Evolutionary conservation across 2,888 invertebrate genomes (phyloP), one percentile per base, ranked within the genome.

Genomic region (Cetonia aurata): DNA sequence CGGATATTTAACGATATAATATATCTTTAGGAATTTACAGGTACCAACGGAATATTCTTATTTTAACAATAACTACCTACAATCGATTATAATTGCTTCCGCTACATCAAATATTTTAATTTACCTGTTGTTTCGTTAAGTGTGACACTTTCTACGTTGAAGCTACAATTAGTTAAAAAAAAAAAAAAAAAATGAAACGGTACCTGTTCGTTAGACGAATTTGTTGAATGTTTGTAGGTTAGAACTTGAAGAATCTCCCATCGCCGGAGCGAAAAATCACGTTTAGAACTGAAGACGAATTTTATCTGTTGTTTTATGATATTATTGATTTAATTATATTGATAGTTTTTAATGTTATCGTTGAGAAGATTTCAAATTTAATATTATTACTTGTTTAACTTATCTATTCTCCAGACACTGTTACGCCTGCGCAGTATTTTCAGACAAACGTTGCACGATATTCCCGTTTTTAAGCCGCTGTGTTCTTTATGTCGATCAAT

Each of bases 281-380:
- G 44, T 46, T 67, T 56, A 56, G 31, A 48, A 56, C n/a, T 67
- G 44, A 53, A 44, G 56, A 44, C 25, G 46, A 67, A 56, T 67
- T 67, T 67, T 67, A 55, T 67, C 55, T 67, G 55, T 67, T 53
- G 46, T 55, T 67, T 67, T 57, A 44, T 44, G 31, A 41, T 67
- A 56, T 56, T 57, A 57, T 67, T 67, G 50, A 60, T 41, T 50
- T 37, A 37, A 52, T 65, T 52, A 65, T 65, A 65, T 65, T 65
- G 17, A 37, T 65, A 65, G 62, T n/a, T 65, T 65, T 65, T 50
- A 65, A 50, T 65, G 62, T 50, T 65, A 65, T 65, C 62, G 62
- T 65, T 65, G 50, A 65, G 50, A 65, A 50, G 15, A 65, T 50
- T n/a, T 62, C 33, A 65, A 65, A 65, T 65, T 65, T 65, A 65